Evolutionary conservation across 2,888 invertebrate genomes (phyloP).

Genomic region (Epinotia nisella): DNA sequence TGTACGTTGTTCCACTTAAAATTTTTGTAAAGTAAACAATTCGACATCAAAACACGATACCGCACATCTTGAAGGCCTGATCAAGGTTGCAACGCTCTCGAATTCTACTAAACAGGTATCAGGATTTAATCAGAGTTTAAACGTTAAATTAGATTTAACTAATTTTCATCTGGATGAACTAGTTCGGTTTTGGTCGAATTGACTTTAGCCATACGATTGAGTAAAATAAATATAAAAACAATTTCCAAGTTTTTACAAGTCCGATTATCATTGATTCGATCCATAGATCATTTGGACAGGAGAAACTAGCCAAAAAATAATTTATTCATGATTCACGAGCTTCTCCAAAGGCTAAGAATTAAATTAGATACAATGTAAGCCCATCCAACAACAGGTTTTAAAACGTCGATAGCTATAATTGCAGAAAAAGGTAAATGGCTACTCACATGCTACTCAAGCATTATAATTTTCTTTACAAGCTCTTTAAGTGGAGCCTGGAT

Average conservation of each 20-base stretch:
- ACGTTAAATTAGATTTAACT: no score
- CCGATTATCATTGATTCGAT: no score
- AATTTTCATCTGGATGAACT: no score
- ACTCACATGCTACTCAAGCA: conserved; percentile 40
- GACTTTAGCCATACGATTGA: no score
- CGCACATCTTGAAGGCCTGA: neutral
- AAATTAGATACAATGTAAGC: conserved; percentile 5
- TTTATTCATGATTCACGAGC: neutral
- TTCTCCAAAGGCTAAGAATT: neutral
- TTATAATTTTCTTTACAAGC: conserved; percentile 40
- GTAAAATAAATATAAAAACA: no score
- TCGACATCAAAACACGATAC: no score
- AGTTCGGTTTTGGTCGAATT: no score
- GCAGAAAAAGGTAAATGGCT: conserved; percentile 36
- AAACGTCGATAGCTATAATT: conserved; percentile 26
- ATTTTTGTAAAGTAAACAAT: neutral
- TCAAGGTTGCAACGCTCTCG: no score
- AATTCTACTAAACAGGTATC: no score
- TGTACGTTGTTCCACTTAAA: neutral
- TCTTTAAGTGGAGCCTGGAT: conserved; percentile 39
- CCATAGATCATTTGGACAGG: no score
- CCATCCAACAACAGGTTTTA: conserved; percentile 28
- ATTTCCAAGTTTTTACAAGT: no score
- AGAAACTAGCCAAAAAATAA: neutral
- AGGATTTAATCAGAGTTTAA: no score